Evolutionary conservation across 2,888 invertebrate species (phyloP).

Genomic region (Cotesia congregata): DNA sequence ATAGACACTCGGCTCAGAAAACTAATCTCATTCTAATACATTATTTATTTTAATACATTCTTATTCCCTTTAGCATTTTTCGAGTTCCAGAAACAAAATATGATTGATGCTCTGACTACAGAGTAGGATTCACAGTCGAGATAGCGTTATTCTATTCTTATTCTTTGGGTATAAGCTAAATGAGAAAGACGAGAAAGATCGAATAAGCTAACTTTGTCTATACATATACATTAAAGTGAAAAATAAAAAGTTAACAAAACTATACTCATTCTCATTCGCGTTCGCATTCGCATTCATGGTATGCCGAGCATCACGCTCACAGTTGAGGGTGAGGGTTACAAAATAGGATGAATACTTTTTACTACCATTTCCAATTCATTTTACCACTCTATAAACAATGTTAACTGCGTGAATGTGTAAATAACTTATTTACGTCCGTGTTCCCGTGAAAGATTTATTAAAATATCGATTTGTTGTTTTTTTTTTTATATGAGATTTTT

Average conservation of each 20-base stretch:
- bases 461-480: neutral
- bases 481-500: neutral
- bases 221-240: slow-evolving; percentile 22
- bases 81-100: slow-evolving; percentile 23
- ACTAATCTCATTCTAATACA: neutral
- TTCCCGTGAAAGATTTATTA: slow-evolving; percentile 36
- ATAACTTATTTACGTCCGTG: slow-evolving; percentile 50
- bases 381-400: slow-evolving; percentile 54
- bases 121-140: slow-evolving; percentile 22
- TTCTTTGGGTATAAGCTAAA: no score
- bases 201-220: neutral
- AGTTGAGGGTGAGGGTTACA: slow-evolving; percentile 39
- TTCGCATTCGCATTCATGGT: slow-evolving; percentile 52
- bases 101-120: slow-evolving; percentile 18
- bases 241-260: slow-evolving; percentile 37
- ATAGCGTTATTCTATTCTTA: slow-evolving; percentile 24
- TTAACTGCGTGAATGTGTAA: slow-evolving; percentile 62
- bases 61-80: neutral
- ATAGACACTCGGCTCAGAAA: no score
- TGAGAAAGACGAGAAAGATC: neutral
- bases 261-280: slow-evolving; percentile 49
- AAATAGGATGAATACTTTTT: slow-evolving; percentile 42
- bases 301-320: slow-evolving; percentile 44
- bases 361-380: slow-evolving; percentile 54
- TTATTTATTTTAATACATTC: slow-evolving; percentile 7